Percentiles rank a stretch among this genome's conserved stretches.
Conservation (phyloP, 2,113 vertebrate genomes). For the Pteropus alecto region DNA sequence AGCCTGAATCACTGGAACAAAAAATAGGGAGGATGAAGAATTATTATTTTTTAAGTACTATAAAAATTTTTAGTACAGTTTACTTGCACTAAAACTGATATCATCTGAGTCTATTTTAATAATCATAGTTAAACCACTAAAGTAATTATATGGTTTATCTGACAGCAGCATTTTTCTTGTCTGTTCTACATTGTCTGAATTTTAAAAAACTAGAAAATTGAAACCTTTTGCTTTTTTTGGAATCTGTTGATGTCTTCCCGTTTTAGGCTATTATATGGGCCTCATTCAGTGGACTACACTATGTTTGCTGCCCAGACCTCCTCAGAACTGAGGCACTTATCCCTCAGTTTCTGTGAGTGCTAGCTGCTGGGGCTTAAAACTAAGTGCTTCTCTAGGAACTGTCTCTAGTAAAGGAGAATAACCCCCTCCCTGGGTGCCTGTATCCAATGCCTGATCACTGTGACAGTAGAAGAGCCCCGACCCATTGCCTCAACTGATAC, state of each 20-base stretch:
- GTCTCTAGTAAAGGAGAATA: not conserved
- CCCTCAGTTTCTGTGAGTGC: not conserved
- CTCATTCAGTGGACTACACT: not conserved
- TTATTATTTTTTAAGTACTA: not conserved
- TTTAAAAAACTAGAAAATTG: not conserved
- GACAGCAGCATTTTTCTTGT: not conserved
- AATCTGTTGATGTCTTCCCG: not conserved
- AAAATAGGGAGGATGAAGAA: not conserved
- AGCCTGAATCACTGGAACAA: not conserved
- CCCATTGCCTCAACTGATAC: not conserved
- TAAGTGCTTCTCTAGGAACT: not conserved
- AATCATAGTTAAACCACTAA: not conserved
- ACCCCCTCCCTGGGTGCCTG: not conserved
- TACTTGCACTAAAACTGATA: not conserved
- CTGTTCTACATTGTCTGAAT: not conserved
- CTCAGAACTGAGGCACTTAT: no score
- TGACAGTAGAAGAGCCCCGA: not conserved
- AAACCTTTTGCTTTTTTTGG: not conserved
- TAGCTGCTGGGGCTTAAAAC: not conserved
- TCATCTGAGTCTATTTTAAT: not conserved
- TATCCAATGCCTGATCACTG: not conserved
- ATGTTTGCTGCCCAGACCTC: not conserved
- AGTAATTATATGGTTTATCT: not conserved
- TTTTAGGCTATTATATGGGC: not conserved
- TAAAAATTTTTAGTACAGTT: not conserved